Evolutionary conservation across 2,113 vertebrate species (phyloP), one percentile per base, ranked within the genome.

Genomic region (Spea multiplicata): DNA sequence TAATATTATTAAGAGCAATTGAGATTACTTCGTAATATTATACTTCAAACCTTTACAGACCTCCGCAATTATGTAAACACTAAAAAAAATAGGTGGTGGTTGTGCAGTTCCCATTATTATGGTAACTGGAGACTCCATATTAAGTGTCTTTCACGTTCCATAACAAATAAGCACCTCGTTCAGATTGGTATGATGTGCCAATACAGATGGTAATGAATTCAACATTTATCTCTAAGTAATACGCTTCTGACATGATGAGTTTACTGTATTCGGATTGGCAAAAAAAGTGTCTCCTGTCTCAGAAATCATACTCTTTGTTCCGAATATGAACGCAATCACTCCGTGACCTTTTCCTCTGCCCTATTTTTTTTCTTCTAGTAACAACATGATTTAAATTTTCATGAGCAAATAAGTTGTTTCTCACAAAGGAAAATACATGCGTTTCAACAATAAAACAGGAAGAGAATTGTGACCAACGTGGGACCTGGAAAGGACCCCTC

Each of bases 301-400:
- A 73, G 61, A 71, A 79, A 79, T 73, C 30, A 73, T 66, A 65
- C 50, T 62, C 59, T 72, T 79, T 66, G 70, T 79, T 73, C 70
- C 8, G 55, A 66, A 78, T 61, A 71, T 17, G 7, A 71, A 79
- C 69, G 67, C 77, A 73, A 73, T 79, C 70, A 65, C 70, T 66
- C 62, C 30, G 30, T 79, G 77, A 79, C 77, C 77, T 79, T 66
- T 79, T 67, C 70, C 7, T n/a, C 9, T 73, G 70, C 59, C 77
- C 77, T 79, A 73, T 79, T 73, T 79, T 65, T 71, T 73, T 79
- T 64, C 44, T 82, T 89, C 88, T 81, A 87, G 86, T 88, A 87
- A 65, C 82, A 83, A 86, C 88, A 87, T 62, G 87, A 91, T 90
- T 91, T 88, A 90, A 86, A 92, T 93, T 92, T 92, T 89, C 90